Evolutionary conservation across 2,888 invertebrate genomes (phyloP).

Genomic region (Zygothrica quintamaculata): DNA sequence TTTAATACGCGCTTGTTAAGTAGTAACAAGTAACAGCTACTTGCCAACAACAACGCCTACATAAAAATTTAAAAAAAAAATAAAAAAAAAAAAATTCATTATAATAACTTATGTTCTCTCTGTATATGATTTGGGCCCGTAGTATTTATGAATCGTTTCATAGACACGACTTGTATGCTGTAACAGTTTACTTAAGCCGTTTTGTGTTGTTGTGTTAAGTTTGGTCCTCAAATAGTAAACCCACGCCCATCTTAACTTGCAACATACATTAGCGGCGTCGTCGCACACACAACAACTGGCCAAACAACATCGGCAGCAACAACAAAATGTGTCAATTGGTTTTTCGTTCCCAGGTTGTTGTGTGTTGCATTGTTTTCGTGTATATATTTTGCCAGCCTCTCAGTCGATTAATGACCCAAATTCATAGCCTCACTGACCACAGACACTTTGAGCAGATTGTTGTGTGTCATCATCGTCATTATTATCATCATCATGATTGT

Average conservation of each 20-base stretch:
- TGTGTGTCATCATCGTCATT: constrained; percentile 41
- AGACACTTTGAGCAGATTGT: constrained; percentile 52
- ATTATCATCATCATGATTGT: constrained; percentile 28
- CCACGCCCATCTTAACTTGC: constrained; percentile 41
- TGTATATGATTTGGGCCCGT: no score
- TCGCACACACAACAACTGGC: constrained; percentile 6
- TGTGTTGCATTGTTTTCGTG: constrained; percentile 16
- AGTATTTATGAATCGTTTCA: no score
- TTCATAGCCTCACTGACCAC: constrained; percentile 68
- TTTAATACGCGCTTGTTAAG: no score
- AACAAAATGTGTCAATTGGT: constrained; percentile 55
- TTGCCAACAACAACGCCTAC: no score
- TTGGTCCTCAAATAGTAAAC: constrained; percentile 15
- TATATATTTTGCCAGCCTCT: constrained; percentile 32
- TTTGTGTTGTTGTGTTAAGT: constrained; percentile 1
- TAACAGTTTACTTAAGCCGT: not conserved
- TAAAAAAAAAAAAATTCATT: no score
- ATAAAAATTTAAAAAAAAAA: no score
- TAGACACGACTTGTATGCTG: no score
- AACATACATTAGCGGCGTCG: constrained; percentile 11
- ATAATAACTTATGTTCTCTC: no score
- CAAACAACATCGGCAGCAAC: constrained; percentile 32
- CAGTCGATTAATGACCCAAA: constrained; percentile 74
- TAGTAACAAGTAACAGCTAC: no score
- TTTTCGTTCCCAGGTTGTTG: constrained; percentile 31